A percentile compares a stretch with the other conserved stretches of the same genome.
Evolutionary conservation across 2,888 invertebrate species (phyloP).

Genomic region (Morpho helenor): DNA sequence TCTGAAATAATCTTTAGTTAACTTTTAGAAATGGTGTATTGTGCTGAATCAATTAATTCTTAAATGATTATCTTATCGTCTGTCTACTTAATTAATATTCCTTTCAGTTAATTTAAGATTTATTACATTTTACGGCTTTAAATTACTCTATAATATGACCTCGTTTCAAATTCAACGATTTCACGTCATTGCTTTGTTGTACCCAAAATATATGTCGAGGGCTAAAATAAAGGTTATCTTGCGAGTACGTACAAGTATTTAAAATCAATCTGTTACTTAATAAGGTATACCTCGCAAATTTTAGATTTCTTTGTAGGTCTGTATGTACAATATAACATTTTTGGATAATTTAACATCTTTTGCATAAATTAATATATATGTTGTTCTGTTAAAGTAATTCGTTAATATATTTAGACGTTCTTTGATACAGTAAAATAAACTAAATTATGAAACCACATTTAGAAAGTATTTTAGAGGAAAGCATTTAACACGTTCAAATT

Average conservation of each 20-base stretch:
- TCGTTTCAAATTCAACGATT: slow-evolving; percentile 67
- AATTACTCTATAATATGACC: slow-evolving; percentile 59
- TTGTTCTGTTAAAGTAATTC: too few species aligned
- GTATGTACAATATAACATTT: too few species aligned
- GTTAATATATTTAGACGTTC: too few species aligned
- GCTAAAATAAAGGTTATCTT: slow-evolving; percentile 63
- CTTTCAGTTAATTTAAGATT: slow-evolving; percentile 1
- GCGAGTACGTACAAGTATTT: slow-evolving; percentile 25
- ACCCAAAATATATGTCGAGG: slow-evolving; percentile 75
- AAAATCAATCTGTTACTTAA: too few species aligned
- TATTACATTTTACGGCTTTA: slow-evolving; percentile 37
- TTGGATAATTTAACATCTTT: too few species aligned
- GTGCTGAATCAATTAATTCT: background rate
- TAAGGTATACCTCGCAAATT: too few species aligned
- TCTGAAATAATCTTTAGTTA: background rate
- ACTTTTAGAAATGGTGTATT: background rate
- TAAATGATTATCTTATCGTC: background rate
- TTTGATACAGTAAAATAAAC: too few species aligned
- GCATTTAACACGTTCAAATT: too few species aligned
- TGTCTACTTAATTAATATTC: background rate
- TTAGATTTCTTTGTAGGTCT: too few species aligned
- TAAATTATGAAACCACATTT: too few species aligned
- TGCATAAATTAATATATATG: too few species aligned
- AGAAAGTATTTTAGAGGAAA: too few species aligned
- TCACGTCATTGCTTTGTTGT: slow-evolving; percentile 75